Evolutionary conservation across 1,140 invertebrate species (phyloP), one percentile per base, ranked within the genome.

Genomic region (Drosophila bifasciata): DNA sequence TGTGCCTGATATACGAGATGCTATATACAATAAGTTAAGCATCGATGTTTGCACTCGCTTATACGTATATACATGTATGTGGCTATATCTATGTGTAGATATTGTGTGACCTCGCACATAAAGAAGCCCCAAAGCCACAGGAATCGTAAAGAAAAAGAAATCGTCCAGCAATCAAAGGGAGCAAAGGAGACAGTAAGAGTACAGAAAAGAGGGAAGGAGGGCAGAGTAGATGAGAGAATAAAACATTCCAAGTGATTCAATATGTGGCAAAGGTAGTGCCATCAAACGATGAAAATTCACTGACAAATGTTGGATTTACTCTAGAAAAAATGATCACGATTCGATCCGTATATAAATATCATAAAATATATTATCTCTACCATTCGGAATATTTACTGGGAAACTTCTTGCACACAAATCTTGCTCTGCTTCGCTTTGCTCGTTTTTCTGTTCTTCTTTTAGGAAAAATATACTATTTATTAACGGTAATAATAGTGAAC

Each of bases 1-100:
- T 46, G 32, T 36, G 32, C 11, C 32, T 13, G 32, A 13, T 32
- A 4, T 11, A 32, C 32, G 56, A 57, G 51, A 45, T 40, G 32
- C 46, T 48, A 46, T 66, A 67, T 51, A 67, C 25, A 68, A 68
- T 68, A 67, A 66, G 41, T 68, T 68, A 55, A 67, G 46, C 50
- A 68, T 36, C 17, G 17, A 51, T 16, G 28, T 44, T 16, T n/a
- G 43, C 45, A 25, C 21, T 49, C 17, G 41, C 5, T 48, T 17
- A 13, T 39, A 28, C 7, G 43, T 49, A n/a, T 48, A 52, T 59
- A 46, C 49, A 17, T 41, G 28, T 49, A 46, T 50, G 45, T 55
- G 23, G 1, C 32, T 4, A 4, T 36, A 4, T 5, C 23, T 7
- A 7, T 25, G 23, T 3, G 1, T 13, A 4, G 11, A 36, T 13